Percentiles rank a stretch among this genome's conserved stretches.
These are phyloP conservation scores for Drosophila maculinotata DNA, from an alignment of 2,888 invertebrate species.

Conservation along the genomic window DNA sequence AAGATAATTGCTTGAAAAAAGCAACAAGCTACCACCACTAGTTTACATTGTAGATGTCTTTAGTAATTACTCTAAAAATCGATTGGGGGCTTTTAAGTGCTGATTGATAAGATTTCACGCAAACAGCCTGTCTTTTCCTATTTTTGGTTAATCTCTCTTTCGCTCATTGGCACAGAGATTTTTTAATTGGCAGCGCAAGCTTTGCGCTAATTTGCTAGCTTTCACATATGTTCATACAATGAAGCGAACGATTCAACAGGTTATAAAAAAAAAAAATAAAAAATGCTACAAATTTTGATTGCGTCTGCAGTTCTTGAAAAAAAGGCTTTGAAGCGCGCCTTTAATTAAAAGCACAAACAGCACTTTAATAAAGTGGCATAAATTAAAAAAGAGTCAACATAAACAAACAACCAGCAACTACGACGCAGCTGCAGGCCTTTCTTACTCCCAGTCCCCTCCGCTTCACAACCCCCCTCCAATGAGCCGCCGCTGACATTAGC, in stretches of 20 bases:
- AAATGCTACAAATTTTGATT: constrained; percentile 4
- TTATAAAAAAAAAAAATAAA: constrained; percentile 15
- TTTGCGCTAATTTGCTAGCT: constrained; percentile 34
- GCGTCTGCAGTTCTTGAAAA: constrained; percentile 5
- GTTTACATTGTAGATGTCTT: constrained; percentile 3
- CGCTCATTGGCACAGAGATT: constrained; percentile 34
- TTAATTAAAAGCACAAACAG: constrained; percentile 59
- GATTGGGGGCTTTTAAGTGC: constrained; percentile 24
- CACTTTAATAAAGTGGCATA: constrained; percentile 60
- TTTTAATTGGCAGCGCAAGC: constrained; percentile 47
- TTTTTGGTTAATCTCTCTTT: constrained; percentile 58
- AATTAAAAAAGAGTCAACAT: constrained; percentile 67
- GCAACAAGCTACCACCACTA: not conserved
- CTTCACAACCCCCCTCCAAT: not conserved
- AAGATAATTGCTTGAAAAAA: not conserved
- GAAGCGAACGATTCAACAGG: constrained; percentile 43
- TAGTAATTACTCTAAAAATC: constrained; percentile 29
- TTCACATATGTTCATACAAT: too few species aligned
- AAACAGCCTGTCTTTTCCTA: constrained; percentile 11
- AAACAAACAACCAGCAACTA: constrained; percentile 41
- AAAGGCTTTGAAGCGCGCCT: constrained; percentile 12
- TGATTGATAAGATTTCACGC: constrained; percentile 72
- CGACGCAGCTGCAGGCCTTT: constrained; percentile 26
- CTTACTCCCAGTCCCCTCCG: not conserved
- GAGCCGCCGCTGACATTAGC: constrained; percentile 20